Conservation (phyloP, 1,140 invertebrate species). For the Sogatella furcifera region DNA sequence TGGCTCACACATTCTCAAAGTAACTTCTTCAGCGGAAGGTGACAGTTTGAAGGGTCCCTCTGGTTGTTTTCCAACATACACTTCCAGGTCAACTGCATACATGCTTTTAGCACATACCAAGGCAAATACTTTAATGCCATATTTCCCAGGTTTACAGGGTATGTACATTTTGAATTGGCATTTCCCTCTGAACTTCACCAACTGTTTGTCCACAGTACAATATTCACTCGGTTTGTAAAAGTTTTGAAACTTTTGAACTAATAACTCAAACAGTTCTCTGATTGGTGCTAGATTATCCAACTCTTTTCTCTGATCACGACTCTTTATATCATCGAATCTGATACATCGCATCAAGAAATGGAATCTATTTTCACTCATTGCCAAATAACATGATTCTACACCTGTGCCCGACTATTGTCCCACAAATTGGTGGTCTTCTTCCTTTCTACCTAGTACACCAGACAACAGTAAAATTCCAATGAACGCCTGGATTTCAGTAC, state of each 20-base stretch:
- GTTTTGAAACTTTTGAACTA: not conserved
- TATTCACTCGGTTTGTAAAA: no score
- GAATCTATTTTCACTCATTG: slow-evolving; percentile 17
- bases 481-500: slow-evolving; percentile 16
- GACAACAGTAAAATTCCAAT: slow-evolving; percentile 14
- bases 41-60: slow-evolving; percentile 25
- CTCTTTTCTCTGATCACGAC: slow-evolving; percentile 20
- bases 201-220: slow-evolving; percentile 14
- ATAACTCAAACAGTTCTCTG: slow-evolving; percentile 22
- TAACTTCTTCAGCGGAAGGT: slow-evolving; percentile 24
- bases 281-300: slow-evolving; percentile 28
- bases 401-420: slow-evolving; percentile 22
- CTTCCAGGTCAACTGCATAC: slow-evolving; percentile 29
- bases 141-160: slow-evolving; percentile 34
- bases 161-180: slow-evolving; percentile 29
- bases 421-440: slow-evolving; percentile 25
- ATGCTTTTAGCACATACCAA: slow-evolving; percentile 21
- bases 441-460: slow-evolving; percentile 5
- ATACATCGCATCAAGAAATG: slow-evolving; percentile 21
- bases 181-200: slow-evolving; percentile 27
- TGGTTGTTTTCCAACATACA: slow-evolving; percentile 29
- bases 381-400: no score
- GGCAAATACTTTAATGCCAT: slow-evolving; percentile 35
- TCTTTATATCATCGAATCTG: slow-evolving; percentile 25
- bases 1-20: slow-evolving; percentile 15